Percentiles rank a stretch among this genome's conserved stretches.
Evolutionary conservation across 35 echinoderm and acorn worm species (phyloP).

Genomic region (Strongylocentrotus purpuratus): DNA sequence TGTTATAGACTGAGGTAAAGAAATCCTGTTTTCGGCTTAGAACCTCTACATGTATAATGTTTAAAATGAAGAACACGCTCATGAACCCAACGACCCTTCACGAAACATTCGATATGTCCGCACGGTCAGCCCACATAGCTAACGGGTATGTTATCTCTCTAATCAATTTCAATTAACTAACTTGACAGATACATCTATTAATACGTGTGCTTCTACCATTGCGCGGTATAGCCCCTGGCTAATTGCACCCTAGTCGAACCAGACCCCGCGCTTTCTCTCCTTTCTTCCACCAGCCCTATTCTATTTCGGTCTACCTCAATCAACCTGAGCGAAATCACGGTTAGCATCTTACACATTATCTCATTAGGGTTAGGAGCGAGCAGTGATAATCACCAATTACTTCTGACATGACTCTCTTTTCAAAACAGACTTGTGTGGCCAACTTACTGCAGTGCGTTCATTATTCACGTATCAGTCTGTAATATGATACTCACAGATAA

Average conservation of each 20-base stretch:
- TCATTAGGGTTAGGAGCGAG: background rate
- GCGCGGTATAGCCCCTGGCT: slow-evolving; percentile 19
- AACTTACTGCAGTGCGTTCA: background rate
- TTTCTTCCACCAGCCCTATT: background rate
- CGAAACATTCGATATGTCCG: slow-evolving; percentile 14
- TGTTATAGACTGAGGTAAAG: background rate
- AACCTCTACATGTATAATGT: background rate
- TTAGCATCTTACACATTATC: slow-evolving; percentile 22
- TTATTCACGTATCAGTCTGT: background rate
- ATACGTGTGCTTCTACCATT: slow-evolving; percentile 6
- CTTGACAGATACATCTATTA: slow-evolving; percentile 21
- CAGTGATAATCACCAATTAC: slow-evolving; percentile 3
- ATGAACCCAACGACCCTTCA: slow-evolving; percentile 10
- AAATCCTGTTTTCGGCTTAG: background rate
- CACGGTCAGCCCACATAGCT: background rate
- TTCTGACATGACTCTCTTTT: background rate
- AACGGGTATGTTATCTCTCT: slow-evolving; percentile 28
- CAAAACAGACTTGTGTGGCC: background rate
- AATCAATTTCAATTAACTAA: slow-evolving; percentile 39
- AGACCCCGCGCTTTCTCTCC: background rate
- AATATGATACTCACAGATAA: background rate
- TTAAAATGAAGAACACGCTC: background rate
- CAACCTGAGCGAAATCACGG: background rate
- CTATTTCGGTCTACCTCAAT: background rate
- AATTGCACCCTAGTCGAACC: background rate